These are phyloP conservation scores for Branchellion lobata DNA, from an alignment of 2,888 invertebrate genomes.

Conservation along the genomic window DNA sequence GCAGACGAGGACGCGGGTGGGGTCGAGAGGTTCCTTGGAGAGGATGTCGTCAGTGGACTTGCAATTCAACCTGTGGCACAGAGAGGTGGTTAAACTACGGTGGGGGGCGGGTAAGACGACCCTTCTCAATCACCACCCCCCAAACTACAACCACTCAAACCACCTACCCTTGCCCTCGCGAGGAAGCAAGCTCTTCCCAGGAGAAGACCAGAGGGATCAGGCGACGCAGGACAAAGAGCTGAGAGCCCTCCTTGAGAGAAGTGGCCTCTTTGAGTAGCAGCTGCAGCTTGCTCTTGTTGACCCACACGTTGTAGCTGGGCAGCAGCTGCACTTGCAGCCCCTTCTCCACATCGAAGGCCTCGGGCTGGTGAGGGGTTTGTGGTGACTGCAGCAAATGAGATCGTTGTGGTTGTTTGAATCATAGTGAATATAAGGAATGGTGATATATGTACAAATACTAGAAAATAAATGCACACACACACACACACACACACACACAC, in stretches of 20 bases:
- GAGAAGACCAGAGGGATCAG: slow-evolving; percentile 48
- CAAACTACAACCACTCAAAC: neutral
- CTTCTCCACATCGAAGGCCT: slow-evolving; percentile 49
- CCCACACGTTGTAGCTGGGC: slow-evolving; percentile 49
- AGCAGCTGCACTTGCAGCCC: slow-evolving; percentile 49
- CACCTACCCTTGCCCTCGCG: slow-evolving; percentile 44
- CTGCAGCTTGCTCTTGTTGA: slow-evolving; percentile 47
- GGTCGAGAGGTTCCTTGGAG: slow-evolving; percentile 48
- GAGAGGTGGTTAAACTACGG: too few relatives aligned
- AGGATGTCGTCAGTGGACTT: slow-evolving; percentile 48
- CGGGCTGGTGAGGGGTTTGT: slow-evolving; percentile 37
- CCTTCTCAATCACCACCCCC: neutral
- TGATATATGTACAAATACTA: too few relatives aligned
- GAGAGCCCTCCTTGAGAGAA: slow-evolving; percentile 46
- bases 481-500: too few relatives aligned
- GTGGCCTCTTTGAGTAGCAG: slow-evolving; percentile 45
- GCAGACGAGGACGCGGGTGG: slow-evolving; percentile 47
- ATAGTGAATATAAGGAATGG: too few relatives aligned
- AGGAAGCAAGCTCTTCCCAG: slow-evolving; percentile 48
- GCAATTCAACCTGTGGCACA: slow-evolving; percentile 38
- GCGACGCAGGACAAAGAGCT: slow-evolving; percentile 46
- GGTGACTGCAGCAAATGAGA: too few relatives aligned
- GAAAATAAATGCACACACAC: too few relatives aligned
- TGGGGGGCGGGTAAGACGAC: too few relatives aligned
- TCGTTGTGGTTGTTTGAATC: neutral